Conservation (phyloP, 2,797 vertebrate genomes). For the Chelmon rostratus region DNA sequence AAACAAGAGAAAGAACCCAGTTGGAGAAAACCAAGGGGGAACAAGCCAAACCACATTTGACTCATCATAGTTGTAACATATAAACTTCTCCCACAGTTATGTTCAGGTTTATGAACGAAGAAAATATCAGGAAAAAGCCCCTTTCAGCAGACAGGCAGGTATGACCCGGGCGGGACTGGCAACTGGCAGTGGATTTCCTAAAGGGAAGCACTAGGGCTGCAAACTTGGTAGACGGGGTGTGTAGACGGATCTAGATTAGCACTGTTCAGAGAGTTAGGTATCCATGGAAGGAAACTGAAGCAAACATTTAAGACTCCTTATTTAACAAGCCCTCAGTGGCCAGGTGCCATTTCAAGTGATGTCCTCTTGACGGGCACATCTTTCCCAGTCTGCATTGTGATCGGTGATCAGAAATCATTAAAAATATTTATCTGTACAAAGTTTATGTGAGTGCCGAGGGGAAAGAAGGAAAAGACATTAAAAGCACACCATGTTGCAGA, state of each 20-base stretch:
- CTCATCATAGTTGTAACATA: constrained; percentile 22
- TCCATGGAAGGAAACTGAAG: constrained; percentile 32
- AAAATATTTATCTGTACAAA: neutral
- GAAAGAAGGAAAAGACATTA: neutral
- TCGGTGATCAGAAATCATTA: constrained; percentile 2
- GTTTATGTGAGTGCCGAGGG: neutral
- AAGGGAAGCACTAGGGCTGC: constrained; percentile 11
- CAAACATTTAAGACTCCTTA: constrained; percentile 32
- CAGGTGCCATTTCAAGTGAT: constrained; percentile 9
- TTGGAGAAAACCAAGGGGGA: constrained; percentile 19
- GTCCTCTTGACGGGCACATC: constrained; percentile 5
- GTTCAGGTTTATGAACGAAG: neutral
- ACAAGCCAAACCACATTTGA: constrained; percentile 44
- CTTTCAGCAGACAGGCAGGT: neutral
- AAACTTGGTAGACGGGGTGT: constrained; percentile 19
- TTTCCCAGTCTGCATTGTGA: neutral
- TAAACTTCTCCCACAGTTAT: constrained; percentile 19
- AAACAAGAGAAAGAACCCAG: constrained; percentile 21
- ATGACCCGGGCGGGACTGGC: constrained; percentile 6
- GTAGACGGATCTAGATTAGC: constrained; percentile 34
- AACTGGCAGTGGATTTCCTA: constrained; percentile 26
- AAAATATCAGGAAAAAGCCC: neutral
- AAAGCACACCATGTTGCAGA: neutral
- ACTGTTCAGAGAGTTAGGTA: constrained; percentile 29
- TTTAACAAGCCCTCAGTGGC: constrained; percentile 28